These are phyloP conservation scores for Datnioides undecimradiatus DNA, from an alignment of 2,113 vertebrate species.

Conservation along the genomic window DNA sequence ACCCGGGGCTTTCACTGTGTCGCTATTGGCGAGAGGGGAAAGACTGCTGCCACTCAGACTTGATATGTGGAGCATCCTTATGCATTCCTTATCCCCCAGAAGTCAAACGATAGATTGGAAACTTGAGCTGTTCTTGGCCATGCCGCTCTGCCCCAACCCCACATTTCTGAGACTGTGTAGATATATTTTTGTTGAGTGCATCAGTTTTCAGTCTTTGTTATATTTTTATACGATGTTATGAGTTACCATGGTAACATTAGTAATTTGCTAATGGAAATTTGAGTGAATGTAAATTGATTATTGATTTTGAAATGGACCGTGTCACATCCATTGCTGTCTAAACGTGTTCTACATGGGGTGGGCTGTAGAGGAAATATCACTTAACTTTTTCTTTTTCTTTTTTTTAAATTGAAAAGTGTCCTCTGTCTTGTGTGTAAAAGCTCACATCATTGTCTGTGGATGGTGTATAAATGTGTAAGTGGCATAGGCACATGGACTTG, in stretches of 20 bases:
- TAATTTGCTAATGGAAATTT: conserved; percentile 66
- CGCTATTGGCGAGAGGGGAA: conserved; percentile 80
- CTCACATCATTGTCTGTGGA: conserved; percentile 61
- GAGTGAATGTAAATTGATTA: conserved; percentile 68
- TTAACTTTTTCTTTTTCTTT: background rate
- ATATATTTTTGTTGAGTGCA: conserved; percentile 69
- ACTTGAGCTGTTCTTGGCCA: conserved; percentile 44
- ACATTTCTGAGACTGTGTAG: conserved; percentile 71
- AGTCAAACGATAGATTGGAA: conserved; percentile 18
- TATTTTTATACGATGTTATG: conserved; percentile 80
- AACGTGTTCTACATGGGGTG: conserved; percentile 29
- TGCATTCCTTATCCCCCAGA: conserved; percentile 29
- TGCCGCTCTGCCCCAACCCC: conserved; percentile 40
- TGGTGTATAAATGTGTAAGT: conserved; percentile 66
- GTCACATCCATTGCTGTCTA: conserved; percentile 52
- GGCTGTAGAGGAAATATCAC: conserved; percentile 2
- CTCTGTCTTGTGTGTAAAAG: conserved; percentile 53
- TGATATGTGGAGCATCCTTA: conserved; percentile 56
- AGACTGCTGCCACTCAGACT: conserved; percentile 81
- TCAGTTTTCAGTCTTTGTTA: conserved; percentile 75
- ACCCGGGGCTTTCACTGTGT: conserved; percentile 91
- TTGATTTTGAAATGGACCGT: conserved; percentile 59
- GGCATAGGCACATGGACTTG: conserved; percentile 57
- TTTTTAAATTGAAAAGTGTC: conserved; percentile 41
- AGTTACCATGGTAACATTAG: conserved; percentile 71